Evolutionary conservation across 2,888 invertebrate genomes (phyloP).

Genomic region (Thymelicus acteon): DNA sequence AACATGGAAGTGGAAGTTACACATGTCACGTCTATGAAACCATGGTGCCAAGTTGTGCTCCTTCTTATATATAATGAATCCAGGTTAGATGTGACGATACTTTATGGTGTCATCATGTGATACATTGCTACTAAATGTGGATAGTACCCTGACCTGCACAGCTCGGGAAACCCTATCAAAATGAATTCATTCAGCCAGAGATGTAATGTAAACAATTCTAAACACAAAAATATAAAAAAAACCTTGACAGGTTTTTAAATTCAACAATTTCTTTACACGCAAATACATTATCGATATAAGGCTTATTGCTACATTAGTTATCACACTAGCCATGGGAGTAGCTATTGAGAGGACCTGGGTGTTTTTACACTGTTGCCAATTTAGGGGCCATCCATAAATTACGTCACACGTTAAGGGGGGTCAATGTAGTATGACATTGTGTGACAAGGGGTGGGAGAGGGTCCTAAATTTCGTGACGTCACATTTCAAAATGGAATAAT

Average conservation of each 20-base stretch:
- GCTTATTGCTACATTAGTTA: slow-evolving; percentile 28
- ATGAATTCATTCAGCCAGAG: slow-evolving; percentile 1
- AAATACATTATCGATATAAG: slow-evolving; percentile 21
- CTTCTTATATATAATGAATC: slow-evolving; percentile 1
- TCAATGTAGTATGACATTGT: no score
- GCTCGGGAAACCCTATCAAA: background rate
- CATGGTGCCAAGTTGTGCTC: slow-evolving; percentile 23
- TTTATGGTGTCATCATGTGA: background rate
- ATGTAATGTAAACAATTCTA: background rate
- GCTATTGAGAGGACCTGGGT: background rate
- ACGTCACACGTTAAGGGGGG: no score
- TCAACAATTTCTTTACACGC: slow-evolving; percentile 27
- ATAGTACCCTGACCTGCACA: background rate
- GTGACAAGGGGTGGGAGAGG: no score
- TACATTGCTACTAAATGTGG: background rate
- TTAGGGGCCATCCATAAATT: no score
- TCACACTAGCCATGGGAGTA: slow-evolving; percentile 16
- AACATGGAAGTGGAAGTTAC: background rate
- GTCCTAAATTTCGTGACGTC: no score
- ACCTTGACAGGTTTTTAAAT: background rate
- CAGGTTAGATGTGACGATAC: background rate
- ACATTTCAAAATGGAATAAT: no score
- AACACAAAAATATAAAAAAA: slow-evolving; percentile 21
- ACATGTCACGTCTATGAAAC: background rate
- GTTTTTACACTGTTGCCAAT: slow-evolving; percentile 9